Evolutionary conservation across 2,113 vertebrate genomes (phyloP).

Genomic region (Marmota flaviventris): DNA sequence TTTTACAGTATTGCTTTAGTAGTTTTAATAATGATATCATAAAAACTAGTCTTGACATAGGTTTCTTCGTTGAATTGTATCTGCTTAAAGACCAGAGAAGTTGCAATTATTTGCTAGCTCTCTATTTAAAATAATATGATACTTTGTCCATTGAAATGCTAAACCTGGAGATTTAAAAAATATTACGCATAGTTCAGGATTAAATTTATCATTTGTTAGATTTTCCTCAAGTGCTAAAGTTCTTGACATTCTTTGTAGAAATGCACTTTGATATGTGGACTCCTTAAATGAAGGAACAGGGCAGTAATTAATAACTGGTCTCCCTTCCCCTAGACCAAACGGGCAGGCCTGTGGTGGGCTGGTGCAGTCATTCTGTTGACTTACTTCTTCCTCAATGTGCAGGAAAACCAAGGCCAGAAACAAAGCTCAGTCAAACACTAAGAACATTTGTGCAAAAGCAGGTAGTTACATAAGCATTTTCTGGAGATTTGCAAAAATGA

Average conservation of each 20-base stretch:
- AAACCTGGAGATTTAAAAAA: neutral
- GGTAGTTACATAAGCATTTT: neutral
- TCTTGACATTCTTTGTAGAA: neutral
- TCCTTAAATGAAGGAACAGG: neutral
- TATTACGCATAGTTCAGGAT: neutral
- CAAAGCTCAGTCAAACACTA: neutral
- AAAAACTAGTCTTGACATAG: neutral
- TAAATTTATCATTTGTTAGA: neutral
- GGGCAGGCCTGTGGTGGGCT: neutral
- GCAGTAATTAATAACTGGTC: fast-evolving
- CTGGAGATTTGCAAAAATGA: neutral
- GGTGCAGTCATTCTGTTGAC: neutral
- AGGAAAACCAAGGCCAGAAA: neutral
- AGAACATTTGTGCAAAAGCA: neutral
- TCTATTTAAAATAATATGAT: neutral
- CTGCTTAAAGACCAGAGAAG: slow-evolving; percentile 26
- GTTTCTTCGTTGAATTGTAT: slow-evolving; percentile 42
- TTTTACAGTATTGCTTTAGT: neutral
- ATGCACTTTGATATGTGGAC: neutral
- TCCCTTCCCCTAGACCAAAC: neutral
- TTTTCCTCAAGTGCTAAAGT: neutral
- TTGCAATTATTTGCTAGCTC: neutral
- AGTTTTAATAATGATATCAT: neutral
- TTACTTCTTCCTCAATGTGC: neutral
- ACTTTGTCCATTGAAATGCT: slow-evolving; percentile 37